Conservation (phyloP, 2,888 invertebrate genomes). For the Hybos culiciformis region DNA sequence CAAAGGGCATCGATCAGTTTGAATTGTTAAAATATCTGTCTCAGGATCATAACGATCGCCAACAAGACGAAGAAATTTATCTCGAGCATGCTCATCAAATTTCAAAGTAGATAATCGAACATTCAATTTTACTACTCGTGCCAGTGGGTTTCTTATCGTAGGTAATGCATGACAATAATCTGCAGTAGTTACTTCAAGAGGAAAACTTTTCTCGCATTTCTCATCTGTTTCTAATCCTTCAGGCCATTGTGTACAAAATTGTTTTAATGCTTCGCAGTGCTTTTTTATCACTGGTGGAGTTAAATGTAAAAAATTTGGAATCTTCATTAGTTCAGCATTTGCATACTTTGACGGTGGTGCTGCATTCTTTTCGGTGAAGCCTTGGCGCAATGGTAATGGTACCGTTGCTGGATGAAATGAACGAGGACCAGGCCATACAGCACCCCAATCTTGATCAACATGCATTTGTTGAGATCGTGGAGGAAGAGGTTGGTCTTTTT, state of each 20-base stretch:
- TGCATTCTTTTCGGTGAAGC: conserved; percentile 49
- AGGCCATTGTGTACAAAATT: conserved; percentile 92
- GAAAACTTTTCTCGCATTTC: conserved; percentile 65
- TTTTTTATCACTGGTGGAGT: conserved; percentile 85
- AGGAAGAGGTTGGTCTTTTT: conserved; percentile 21
- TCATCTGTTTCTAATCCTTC: conserved; percentile 58
- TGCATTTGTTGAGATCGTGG: conserved; percentile 32
- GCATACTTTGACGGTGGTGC: conserved; percentile 68
- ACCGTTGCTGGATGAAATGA: conserved; percentile 86
- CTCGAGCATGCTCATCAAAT: conserved; percentile 66
- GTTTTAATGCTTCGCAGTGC: conserved; percentile 62
- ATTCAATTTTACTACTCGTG: conserved; percentile 60
- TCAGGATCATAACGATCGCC: conserved; percentile 61
- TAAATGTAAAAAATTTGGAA: conserved; percentile 95
- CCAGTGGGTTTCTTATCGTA: conserved; percentile 69
- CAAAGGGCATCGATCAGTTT: conserved; percentile 81
- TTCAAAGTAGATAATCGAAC: conserved; percentile 56
- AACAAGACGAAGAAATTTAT: conserved; percentile 77
- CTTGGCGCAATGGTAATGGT: conserved; percentile 84
- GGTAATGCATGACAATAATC: conserved; percentile 88
- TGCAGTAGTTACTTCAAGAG: conserved; percentile 63
- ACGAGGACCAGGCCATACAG: conserved; percentile 88
- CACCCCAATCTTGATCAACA: conserved; percentile 74
- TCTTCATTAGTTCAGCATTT: conserved; percentile 94
- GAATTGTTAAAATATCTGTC: conserved; percentile 67